phyloP scores from a whole-genome alignment of 1,140 invertebrate species.

The Mesaphorura yosii region DNA sequence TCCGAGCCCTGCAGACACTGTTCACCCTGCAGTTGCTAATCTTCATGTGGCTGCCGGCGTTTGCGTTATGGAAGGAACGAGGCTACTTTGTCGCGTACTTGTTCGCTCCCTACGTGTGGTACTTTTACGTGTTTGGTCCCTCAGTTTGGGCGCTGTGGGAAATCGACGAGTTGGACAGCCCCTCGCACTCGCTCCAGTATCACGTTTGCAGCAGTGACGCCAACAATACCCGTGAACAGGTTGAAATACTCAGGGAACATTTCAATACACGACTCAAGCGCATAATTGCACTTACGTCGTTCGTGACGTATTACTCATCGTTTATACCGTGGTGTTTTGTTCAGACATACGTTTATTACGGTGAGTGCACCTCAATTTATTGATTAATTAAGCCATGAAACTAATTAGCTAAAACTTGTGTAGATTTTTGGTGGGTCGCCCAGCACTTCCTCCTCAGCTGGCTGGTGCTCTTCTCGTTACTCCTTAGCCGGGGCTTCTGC shows the following conservation, averaged over 20 bases:
- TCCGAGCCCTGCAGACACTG: constrained; percentile 30
- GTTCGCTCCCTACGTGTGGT: constrained; percentile 85
- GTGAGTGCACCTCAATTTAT: too few species aligned
- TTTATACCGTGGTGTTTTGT: constrained; percentile 80
- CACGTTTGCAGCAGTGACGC: constrained; percentile 41
- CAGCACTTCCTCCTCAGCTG: constrained; percentile 53
- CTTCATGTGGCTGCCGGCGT: constrained; percentile 52
- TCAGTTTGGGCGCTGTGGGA: constrained; percentile 17
- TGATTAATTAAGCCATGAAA: too few species aligned
- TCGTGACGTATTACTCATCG: constrained; percentile 80
- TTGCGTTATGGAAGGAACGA: constrained; percentile 13
- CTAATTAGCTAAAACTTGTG: too few species aligned
- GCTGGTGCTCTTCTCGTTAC: constrained; percentile 23
- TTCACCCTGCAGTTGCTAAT: constrained; percentile 21
- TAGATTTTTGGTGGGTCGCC: constrained; percentile 66
- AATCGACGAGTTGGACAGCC: constrained; percentile 20
- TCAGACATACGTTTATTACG: constrained; percentile 70
- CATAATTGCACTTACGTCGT: constrained; percentile 75
- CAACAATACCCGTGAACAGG: constrained; percentile 62
- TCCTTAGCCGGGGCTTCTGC: constrained; percentile 26
- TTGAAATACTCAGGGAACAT: constrained; percentile 67
- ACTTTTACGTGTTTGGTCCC: constrained; percentile 71
- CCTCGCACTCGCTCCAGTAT: constrained; percentile 28
- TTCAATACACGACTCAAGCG: constrained; percentile 81
- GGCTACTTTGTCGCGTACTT: constrained; percentile 44